phyloP scores from a whole-genome alignment of 2,888 invertebrate genomes.

The Xanthia togata region DNA sequence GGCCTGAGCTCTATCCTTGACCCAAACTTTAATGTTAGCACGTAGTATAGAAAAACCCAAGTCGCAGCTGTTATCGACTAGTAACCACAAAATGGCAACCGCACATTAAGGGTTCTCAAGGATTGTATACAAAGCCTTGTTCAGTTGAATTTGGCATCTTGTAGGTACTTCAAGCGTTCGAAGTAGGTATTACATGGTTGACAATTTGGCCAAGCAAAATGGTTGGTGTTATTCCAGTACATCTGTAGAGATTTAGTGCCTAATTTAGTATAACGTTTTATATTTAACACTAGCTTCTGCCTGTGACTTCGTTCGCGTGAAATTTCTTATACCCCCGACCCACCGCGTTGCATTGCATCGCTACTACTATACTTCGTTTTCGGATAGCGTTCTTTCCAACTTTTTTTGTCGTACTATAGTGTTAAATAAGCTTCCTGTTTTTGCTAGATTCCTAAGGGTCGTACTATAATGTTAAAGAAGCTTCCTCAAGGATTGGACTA shows the following conservation, averaged over 20 bases:
- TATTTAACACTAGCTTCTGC: too few relatives aligned
- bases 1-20: slow-evolving; percentile 32
- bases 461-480: too few relatives aligned
- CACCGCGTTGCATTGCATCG: too few relatives aligned
- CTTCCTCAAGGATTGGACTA: too few relatives aligned
- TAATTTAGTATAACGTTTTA: too few relatives aligned
- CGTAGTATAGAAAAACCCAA: slow-evolving; percentile 24
- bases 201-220: background rate
- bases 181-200: background rate
- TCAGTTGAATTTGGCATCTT: slow-evolving; percentile 1
- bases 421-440: too few relatives aligned
- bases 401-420: too few relatives aligned
- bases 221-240: background rate
- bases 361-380: too few relatives aligned
- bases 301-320: too few relatives aligned
- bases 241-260: background rate
- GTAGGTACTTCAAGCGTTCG: background rate
- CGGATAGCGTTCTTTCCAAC: too few relatives aligned
- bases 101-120: slow-evolving; percentile 40
- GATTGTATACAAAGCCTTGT: slow-evolving; percentile 28
- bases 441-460: too few relatives aligned
- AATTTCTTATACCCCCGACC: too few relatives aligned
- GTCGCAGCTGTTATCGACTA: background rate
- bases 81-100: slow-evolving; percentile 23
- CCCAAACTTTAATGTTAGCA: slow-evolving; percentile 15